Percentiles rank a stretch among this genome's conserved stretches.
These are phyloP conservation scores for Nymphicus hollandicus DNA, from an alignment of 2,113 vertebrate genomes.

Conservation along the genomic window DNA sequence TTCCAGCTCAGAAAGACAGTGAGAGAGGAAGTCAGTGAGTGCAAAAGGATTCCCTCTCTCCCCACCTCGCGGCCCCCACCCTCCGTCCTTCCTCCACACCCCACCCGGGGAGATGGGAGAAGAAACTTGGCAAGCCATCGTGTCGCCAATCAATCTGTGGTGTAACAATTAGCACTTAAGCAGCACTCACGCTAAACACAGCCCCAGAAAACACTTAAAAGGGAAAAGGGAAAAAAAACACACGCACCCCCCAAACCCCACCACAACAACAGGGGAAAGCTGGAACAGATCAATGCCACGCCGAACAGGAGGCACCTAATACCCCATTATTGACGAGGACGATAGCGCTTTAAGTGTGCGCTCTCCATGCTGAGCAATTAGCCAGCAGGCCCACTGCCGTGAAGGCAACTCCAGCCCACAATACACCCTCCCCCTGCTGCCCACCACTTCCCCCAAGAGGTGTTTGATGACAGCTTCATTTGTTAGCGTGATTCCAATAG, in stretches of 20 bases:
- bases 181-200: constrained; percentile 77
- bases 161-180: constrained; percentile 87
- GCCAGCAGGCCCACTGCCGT: constrained; percentile 60
- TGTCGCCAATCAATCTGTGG: constrained; percentile 84
- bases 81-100: constrained; percentile 38
- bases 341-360: constrained; percentile 82
- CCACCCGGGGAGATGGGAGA: constrained; percentile 55
- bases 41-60: constrained; percentile 71
- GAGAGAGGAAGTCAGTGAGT: constrained; percentile 41
- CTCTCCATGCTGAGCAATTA: constrained; percentile 77
- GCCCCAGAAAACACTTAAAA: constrained; percentile 73
- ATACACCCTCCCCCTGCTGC: constrained; percentile 12
- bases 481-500: constrained; percentile 69
- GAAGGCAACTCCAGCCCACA: constrained; percentile 54
- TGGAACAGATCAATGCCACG: constrained; percentile 85
- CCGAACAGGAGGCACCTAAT: constrained; percentile 72
- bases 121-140: constrained; percentile 80
- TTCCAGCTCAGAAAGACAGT: constrained; percentile 26
- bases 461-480: constrained; percentile 75
- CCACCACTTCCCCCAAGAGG: constrained; percentile 61
- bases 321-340: constrained; percentile 84
- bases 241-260: background rate
- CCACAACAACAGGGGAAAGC: constrained; percentile 54
- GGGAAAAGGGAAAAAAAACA: background rate
- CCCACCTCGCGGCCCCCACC: background rate